These are phyloP conservation scores for Amphiprion clarkii DNA, from an alignment of 2,797 vertebrate genomes.

Conservation along the genomic window DNA sequence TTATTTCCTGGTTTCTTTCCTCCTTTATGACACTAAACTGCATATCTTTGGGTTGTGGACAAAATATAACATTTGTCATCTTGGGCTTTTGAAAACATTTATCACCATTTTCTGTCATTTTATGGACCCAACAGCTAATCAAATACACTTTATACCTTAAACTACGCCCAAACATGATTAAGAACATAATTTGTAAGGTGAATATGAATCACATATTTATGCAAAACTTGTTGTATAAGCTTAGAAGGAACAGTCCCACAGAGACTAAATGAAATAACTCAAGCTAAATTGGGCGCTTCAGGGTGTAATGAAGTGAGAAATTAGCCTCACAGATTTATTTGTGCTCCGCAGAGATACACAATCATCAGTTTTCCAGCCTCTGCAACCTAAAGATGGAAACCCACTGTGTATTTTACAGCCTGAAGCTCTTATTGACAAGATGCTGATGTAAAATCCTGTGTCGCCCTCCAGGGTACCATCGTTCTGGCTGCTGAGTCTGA, in stretches of 20 bases:
- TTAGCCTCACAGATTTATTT: background rate
- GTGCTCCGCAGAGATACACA: background rate
- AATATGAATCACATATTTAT: background rate
- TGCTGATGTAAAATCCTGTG: slow-evolving; percentile 2
- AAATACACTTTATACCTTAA: too few relatives aligned
- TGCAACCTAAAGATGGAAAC: slow-evolving; percentile 9
- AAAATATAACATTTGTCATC: too few relatives aligned
- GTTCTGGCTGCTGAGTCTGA: slow-evolving; percentile 94
- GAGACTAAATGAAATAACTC: background rate
- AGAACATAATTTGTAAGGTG: too few relatives aligned
- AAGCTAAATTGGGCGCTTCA: too few relatives aligned
- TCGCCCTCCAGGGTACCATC: slow-evolving; percentile 89
- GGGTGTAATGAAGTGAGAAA: background rate
- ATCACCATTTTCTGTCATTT: too few relatives aligned
- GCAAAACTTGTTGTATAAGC: background rate
- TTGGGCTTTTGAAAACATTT: too few relatives aligned
- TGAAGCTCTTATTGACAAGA: background rate
- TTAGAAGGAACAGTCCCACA: background rate
- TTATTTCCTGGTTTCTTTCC: too few relatives aligned
- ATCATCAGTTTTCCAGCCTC: background rate
- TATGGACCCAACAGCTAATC: too few relatives aligned
- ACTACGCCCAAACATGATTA: too few relatives aligned
- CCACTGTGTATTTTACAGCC: background rate
- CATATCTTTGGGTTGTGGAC: too few relatives aligned
- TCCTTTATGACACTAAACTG: too few relatives aligned